These are phyloP conservation scores for Megalonaias nervosa DNA, from an alignment of 1,140 invertebrate species.

Conservation along the genomic window DNA sequence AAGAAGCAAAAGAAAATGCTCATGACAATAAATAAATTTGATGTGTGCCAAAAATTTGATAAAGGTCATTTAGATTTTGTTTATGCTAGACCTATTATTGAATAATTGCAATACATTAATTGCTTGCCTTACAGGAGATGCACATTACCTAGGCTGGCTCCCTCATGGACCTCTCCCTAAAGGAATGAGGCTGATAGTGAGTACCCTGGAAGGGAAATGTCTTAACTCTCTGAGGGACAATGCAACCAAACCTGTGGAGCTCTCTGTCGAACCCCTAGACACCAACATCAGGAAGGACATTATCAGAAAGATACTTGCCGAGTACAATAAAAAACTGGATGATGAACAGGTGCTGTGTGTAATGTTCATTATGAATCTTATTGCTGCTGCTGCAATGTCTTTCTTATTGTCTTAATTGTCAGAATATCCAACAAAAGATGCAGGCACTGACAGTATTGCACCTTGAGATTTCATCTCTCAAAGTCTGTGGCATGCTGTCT, in stretches of 20 bases:
- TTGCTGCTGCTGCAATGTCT: background rate
- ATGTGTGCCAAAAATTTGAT: too few species aligned
- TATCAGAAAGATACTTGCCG: constrained; percentile 32
- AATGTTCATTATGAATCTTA: background rate
- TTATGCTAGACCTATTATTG: too few species aligned
- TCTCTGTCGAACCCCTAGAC: constrained; percentile 42
- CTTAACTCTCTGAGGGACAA: constrained; percentile 18
- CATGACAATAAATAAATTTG: too few species aligned
- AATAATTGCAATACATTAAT: too few species aligned
- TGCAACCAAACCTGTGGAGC: constrained; percentile 32
- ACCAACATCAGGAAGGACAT: constrained; percentile 38
- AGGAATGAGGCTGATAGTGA: constrained; percentile 38
- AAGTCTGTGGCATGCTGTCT: too few species aligned
- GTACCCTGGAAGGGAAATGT: constrained; percentile 45
- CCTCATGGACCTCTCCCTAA: constrained; percentile 27
- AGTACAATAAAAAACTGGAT: constrained; percentile 51
- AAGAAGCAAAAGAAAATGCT: too few species aligned
- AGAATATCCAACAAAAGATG: too few species aligned
- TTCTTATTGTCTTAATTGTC: background rate
- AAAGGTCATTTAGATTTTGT: too few species aligned
- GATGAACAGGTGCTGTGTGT: constrained; percentile 39
- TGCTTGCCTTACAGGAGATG: constrained; percentile 18
- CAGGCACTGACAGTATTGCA: too few species aligned
- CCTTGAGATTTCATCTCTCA: too few species aligned
- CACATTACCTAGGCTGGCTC: constrained; percentile 38